phyloP scores from a whole-genome alignment of 2,113 vertebrate genomes.

The Sinocyclocheilus rhinocerous region DNA sequence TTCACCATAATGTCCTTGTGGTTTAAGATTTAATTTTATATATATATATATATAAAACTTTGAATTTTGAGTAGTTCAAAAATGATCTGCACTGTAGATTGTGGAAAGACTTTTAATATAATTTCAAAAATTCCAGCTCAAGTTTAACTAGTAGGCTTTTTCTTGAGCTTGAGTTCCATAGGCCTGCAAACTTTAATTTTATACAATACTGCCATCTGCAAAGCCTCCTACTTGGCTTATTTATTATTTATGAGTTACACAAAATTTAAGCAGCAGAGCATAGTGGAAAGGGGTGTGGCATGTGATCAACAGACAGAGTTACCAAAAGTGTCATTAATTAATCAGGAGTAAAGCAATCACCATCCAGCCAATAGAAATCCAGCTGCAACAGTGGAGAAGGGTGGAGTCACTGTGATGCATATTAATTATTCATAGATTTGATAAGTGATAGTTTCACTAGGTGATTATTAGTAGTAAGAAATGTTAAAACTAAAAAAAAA shows the following conservation, averaged over 20 bases:
- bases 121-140: conserved; percentile 5
- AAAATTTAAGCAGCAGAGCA: conserved; percentile 22
- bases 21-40: no score
- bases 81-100: neutral
- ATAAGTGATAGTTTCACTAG: conserved; percentile 6
- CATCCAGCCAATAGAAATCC: conserved; percentile 25
- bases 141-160: neutral
- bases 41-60: neutral
- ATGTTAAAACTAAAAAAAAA: neutral
- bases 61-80: neutral
- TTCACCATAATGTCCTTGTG: no score
- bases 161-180: neutral
- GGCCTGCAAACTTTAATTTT: conserved; percentile 38
- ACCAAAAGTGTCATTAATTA: conserved; percentile 40
- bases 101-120: neutral
- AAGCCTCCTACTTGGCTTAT: conserved; percentile 14
- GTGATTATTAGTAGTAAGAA: neutral
- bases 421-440: conserved; percentile 33
- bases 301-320: conserved; percentile 46
- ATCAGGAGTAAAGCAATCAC: conserved; percentile 24
- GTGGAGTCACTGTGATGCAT: conserved; percentile 33
- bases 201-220: conserved; percentile 38
- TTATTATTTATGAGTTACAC: conserved; percentile 47
- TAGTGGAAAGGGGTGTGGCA: conserved; percentile 38
- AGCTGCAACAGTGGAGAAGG: neutral